Evolutionary conservation across 1,140 invertebrate genomes (phyloP), one percentile per base, ranked within the genome.

Genomic region (Apis florea): DNA sequence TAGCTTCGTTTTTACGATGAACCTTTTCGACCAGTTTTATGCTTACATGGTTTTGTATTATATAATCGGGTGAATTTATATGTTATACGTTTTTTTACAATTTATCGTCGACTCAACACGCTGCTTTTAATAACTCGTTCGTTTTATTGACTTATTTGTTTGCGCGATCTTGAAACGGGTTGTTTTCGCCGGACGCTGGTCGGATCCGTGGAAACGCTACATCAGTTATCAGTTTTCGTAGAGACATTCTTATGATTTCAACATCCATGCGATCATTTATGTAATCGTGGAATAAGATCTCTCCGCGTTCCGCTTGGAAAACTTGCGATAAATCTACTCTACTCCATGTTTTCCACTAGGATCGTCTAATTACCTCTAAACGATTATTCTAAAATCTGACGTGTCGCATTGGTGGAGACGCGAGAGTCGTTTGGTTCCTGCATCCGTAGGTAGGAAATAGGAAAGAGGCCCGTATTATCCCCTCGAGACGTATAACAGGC

Each of bases 141-240:
- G 82, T 89, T 90, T 91, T 89, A 91, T 91, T 89, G 88, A 89
- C 89, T 92, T 92, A 92, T 91, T 90, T 92, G 91, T 91, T 92
- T 90, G 87, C 85, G 83, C 78, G 75, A 82, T 74, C 82, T 85
- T 80, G 83, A 81, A 91, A 89, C 84, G 87, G 84, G 82, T 92
- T 92, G 90, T 92, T 92, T 92, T 89, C 90, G 91, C 73, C 74
- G 77, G 51, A 59, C 72, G 63, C 31, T 51, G 76, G 80, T 87
- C 79, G 58, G n/a, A 70, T 54, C 67, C 59, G 64, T 56, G 40
- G 54, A 71, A 59, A 26, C 75, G 68, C 76, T 61, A 77, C 83
- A 84, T 88, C 75, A 86, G 26, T 83, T 80, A 76, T 51, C 26
- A 59, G 47, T 71, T 70, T 64, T 61, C 51, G 17, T 49, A 71